phyloP scores from a whole-genome alignment of 2,113 vertebrate genomes.

The Budorcas taxicolor region DNA sequence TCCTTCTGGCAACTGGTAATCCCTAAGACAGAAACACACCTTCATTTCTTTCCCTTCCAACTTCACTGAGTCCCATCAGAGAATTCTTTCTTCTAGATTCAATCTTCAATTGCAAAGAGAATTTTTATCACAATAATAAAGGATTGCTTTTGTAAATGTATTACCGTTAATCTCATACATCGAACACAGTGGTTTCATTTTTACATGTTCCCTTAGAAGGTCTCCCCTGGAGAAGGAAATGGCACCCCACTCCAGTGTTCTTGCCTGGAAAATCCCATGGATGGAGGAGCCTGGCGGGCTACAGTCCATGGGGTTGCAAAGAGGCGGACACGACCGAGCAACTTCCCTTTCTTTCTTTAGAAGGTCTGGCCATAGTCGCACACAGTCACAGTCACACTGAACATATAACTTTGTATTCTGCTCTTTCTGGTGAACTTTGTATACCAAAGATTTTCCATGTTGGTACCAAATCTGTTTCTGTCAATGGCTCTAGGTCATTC shows the following conservation, averaged over 20 bases:
- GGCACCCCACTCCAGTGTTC: background rate
- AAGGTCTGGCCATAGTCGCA: background rate
- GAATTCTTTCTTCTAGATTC: background rate
- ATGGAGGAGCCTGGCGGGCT: background rate
- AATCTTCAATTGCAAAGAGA: background rate
- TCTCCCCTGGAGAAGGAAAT: background rate
- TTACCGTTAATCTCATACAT: background rate
- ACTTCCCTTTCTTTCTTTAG: background rate
- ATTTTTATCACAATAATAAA: background rate
- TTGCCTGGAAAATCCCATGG: background rate
- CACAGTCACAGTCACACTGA: background rate
- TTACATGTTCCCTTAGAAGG: background rate
- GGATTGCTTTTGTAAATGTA: background rate
- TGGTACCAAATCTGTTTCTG: background rate
- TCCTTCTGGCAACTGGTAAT: background rate
- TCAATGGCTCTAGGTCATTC: background rate
- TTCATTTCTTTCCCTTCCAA: background rate
- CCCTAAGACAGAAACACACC: background rate
- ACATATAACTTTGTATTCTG: background rate
- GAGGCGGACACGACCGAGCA: accelerated
- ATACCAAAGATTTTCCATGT: background rate
- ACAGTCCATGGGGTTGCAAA: accelerated
- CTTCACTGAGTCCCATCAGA: background rate
- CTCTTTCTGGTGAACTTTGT: background rate
- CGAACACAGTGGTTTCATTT: background rate